Conservation (phyloP, 2,888 invertebrate species). For the Ochropleura leucogaster region DNA sequence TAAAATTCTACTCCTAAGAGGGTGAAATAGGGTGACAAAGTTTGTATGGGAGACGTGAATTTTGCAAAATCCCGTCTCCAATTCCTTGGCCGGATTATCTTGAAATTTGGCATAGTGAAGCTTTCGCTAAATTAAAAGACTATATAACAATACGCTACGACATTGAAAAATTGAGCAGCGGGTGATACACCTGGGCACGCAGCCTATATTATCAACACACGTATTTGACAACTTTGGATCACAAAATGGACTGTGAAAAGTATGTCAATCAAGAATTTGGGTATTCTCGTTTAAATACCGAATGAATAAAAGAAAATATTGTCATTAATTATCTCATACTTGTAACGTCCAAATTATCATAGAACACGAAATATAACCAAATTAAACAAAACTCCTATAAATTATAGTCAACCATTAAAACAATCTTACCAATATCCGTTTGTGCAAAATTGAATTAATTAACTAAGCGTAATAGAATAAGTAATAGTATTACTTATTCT, state of each 20-base stretch:
- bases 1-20: no score
- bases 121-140: no score
- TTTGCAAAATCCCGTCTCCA: no score
- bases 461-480: no score
- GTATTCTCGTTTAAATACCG: neutral
- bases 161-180: no score
- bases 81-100: no score
- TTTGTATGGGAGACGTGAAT: no score
- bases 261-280: neutral
- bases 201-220: neutral
- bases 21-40: no score
- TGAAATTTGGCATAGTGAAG: no score
- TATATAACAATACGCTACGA: no score
- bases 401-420: conserved; percentile 22
- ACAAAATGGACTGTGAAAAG: neutral
- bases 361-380: conserved; percentile 10
- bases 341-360: neutral
- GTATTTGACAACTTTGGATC: neutral
- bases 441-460: conserved; percentile 45
- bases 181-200: no score
- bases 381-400: conserved; percentile 23
- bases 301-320: neutral
- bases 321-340: neutral
- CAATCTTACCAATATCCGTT: conserved; percentile 30
- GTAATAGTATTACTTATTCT: no score